phyloP scores from a whole-genome alignment of 2,797 vertebrate species.

The Brachymystax lenok region DNA sequence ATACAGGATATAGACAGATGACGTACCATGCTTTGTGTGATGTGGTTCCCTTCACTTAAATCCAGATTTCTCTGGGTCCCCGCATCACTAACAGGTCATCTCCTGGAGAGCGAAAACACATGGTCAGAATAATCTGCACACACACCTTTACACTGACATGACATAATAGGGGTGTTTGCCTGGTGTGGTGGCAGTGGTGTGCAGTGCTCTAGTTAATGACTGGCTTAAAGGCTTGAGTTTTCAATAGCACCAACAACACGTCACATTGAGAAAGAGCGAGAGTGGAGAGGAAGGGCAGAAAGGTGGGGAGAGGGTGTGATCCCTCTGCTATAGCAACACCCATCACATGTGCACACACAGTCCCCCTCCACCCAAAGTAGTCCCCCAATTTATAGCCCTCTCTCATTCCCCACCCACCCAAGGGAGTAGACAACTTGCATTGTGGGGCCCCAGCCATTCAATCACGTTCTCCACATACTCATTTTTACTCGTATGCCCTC shows the following conservation, averaged over 20 bases:
- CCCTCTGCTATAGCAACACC: constrained; percentile 13
- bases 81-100: constrained; percentile 77
- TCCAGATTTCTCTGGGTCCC: constrained; percentile 72
- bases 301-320: constrained; percentile 49
- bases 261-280: constrained; percentile 64
- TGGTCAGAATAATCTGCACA: neutral
- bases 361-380: constrained; percentile 16
- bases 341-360: constrained; percentile 11
- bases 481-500: constrained; percentile 49
- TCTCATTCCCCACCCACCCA: constrained; percentile 46
- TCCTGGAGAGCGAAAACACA: constrained; percentile 68
- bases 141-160: constrained; percentile 11
- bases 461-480: constrained; percentile 66
- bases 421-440: constrained; percentile 52
- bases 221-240: constrained; percentile 39
- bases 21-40: constrained; percentile 81
- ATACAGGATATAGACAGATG: constrained; percentile 18
- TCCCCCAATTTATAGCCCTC: neutral
- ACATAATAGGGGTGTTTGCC: neutral
- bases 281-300: neutral
- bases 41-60: constrained; percentile 75
- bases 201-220: neutral
- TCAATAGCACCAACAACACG: constrained; percentile 65
- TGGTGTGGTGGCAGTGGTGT: constrained; percentile 3
- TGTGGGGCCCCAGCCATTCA: constrained; percentile 62